Evolutionary conservation across 37 sponge, comb jelly and placozoan genomes (phyloP).

Genomic region (Oscarella lobularis): DNA sequence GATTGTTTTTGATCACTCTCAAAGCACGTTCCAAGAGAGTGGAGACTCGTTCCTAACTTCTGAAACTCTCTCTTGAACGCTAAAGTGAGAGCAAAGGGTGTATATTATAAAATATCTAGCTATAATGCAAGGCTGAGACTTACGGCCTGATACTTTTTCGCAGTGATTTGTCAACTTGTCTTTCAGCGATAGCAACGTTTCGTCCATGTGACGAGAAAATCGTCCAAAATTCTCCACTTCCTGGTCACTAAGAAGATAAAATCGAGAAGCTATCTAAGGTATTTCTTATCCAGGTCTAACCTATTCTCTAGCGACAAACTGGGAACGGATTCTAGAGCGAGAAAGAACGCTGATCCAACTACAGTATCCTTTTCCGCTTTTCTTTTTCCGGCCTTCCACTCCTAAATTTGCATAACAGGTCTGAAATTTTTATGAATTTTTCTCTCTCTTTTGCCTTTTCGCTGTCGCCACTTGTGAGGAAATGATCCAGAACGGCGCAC

Average conservation of each 20-base stretch:
- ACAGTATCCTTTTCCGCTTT: constrained; percentile 84
- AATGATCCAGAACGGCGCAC: constrained; percentile 46
- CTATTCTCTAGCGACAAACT: not conserved
- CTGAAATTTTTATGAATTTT: no score
- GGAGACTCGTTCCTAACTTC: constrained; percentile 42
- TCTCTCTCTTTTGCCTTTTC: no score
- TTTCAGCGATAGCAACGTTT: constrained; percentile 24
- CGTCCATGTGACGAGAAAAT: constrained; percentile 31
- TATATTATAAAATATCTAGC: not conserved
- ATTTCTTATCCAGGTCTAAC: no score
- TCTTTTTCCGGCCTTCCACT: constrained; percentile 94
- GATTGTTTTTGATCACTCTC: no score
- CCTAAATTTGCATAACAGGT: constrained; percentile 12
- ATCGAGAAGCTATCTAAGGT: no score
- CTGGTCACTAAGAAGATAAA: constrained; percentile 30
- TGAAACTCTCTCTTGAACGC: constrained; percentile 60
- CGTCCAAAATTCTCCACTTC: constrained; percentile 47
- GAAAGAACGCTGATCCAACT: constrained; percentile 42
- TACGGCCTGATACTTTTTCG: constrained; percentile 83
- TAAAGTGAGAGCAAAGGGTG: constrained; percentile 8
- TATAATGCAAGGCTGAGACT: constrained; percentile 11
- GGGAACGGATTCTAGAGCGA: constrained; percentile 38
- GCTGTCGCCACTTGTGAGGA: constrained; percentile 18
- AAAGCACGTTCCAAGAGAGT: constrained; percentile 32
- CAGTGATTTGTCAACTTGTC: constrained; percentile 59